These are phyloP conservation scores for Drosophila parthenogenetica DNA, from an alignment of 2,888 invertebrate genomes.

Conservation along the genomic window DNA sequence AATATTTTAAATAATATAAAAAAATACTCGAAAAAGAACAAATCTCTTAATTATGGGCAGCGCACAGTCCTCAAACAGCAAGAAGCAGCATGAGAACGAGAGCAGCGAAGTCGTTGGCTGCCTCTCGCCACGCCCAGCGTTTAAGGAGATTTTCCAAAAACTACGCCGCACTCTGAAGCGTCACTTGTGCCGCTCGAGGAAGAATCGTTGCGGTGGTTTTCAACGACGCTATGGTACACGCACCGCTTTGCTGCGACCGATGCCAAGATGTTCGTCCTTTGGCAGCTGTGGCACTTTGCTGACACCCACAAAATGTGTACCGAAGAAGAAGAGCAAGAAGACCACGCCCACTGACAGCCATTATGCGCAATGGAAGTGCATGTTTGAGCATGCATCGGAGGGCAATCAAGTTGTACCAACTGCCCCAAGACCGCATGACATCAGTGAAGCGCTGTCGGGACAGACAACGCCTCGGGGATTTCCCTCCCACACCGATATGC, in stretches of 20 bases:
- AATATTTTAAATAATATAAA: background rate
- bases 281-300: constrained; percentile 55
- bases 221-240: constrained; percentile 29
- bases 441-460: constrained; percentile 70
- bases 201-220: constrained; percentile 20
- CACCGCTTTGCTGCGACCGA: constrained; percentile 54
- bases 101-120: constrained; percentile 23
- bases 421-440: constrained; percentile 40
- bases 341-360: constrained; percentile 28
- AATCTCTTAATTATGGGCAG: constrained; percentile 42
- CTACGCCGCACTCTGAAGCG: constrained; percentile 36
- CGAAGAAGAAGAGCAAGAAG: constrained; percentile 4
- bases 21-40: background rate
- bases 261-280: constrained; percentile 73
- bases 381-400: constrained; percentile 54
- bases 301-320: constrained; percentile 28
- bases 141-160: constrained; percentile 40
- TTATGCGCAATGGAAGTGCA: constrained; percentile 70
- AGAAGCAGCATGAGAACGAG: background rate
- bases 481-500: constrained; percentile 72
- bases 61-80: constrained; percentile 30
- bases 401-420: constrained; percentile 11
- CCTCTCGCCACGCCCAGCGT: constrained; percentile 17
- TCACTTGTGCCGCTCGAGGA: constrained; percentile 15
- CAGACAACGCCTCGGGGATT: constrained; percentile 77